These are phyloP conservation scores for Centrocercus urophasianus DNA, from an alignment of 2,113 vertebrate genomes.

Conservation along the genomic window DNA sequence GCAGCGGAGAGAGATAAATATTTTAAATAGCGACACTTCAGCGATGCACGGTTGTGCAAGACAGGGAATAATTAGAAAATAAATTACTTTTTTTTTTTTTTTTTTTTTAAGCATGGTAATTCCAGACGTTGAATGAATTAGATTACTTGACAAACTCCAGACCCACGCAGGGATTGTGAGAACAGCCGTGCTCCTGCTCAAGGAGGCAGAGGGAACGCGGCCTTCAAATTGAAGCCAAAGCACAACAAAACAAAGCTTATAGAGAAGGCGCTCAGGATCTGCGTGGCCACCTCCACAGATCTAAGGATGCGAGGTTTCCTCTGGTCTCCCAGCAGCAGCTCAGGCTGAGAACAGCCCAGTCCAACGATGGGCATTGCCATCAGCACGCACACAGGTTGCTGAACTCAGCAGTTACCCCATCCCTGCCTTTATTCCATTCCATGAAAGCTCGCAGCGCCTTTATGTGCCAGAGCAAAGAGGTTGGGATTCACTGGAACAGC, in stretches of 20 bases:
- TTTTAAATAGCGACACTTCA: constrained; percentile 82
- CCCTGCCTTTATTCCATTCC: neutral
- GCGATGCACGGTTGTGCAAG: constrained; percentile 78
- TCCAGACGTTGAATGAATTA: constrained; percentile 70
- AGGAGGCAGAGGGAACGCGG: neutral
- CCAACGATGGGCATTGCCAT: neutral
- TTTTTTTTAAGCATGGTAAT: constrained; percentile 56
- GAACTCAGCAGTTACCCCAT: neutral
- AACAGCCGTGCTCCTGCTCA: neutral
- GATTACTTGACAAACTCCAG: constrained; percentile 64
- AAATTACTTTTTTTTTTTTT: constrained; percentile 73
- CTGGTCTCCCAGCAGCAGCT: constrained; percentile 73
- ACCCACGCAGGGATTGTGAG: neutral
- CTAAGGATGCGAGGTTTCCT: constrained; percentile 74
- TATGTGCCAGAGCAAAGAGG: neutral
- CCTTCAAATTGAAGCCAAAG: constrained; percentile 3
- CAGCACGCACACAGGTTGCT: neutral
- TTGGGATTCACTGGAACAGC: neutral
- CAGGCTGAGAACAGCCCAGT: constrained; percentile 80
- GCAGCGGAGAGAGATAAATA: constrained; percentile 80
- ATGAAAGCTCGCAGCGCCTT: accelerated
- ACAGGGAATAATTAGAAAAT: constrained; percentile 88
- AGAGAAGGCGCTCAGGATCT: constrained; percentile 72
- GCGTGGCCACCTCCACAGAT: constrained; percentile 79
- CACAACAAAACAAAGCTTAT: constrained; percentile 54